Evolutionary conservation across 2,797 vertebrate genomes (phyloP).

Genomic region (Sebastes ruberrimus): DNA sequence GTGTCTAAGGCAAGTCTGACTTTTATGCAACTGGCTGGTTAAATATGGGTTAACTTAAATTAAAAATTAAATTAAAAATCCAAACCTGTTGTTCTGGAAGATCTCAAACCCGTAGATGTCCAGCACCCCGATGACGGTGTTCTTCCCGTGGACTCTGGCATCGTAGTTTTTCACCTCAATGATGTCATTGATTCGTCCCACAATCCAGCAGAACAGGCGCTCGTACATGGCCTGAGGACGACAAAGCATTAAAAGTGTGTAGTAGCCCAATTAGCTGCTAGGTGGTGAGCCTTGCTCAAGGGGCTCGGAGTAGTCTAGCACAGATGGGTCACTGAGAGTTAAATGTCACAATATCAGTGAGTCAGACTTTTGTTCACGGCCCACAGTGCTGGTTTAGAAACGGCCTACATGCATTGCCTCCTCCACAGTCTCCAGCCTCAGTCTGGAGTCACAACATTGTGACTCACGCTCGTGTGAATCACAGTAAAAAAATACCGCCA

Average conservation of each 20-base stretch:
- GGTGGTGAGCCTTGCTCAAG: neutral
- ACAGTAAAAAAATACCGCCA: neutral
- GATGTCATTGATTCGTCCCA: slow-evolving; percentile 92
- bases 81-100: slow-evolving; percentile 97
- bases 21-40: neutral
- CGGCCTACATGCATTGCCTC: slow-evolving; percentile 22
- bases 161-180: slow-evolving; percentile 96
- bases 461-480: slow-evolving; percentile 51
- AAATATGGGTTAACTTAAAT: neutral
- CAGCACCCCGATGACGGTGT: slow-evolving; percentile 97
- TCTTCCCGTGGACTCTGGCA: slow-evolving; percentile 91
- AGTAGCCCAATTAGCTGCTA: neutral
- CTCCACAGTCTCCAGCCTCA: slow-evolving; percentile 23
- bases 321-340: neutral
- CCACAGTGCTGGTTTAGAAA: neutral
- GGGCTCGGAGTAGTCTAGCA: neutral
- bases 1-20: no score
- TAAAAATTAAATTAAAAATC: neutral
- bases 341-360: slow-evolving; percentile 48
- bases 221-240: slow-evolving; percentile 93
- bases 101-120: slow-evolving; percentile 99
- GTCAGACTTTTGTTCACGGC: slow-evolving; percentile 28
- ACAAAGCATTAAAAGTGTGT: neutral
- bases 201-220: slow-evolving; percentile 98
- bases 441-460: slow-evolving; percentile 47